Evolutionary conservation across 1,140 invertebrate genomes (phyloP).

Genomic region (Bombus consobrinus): DNA sequence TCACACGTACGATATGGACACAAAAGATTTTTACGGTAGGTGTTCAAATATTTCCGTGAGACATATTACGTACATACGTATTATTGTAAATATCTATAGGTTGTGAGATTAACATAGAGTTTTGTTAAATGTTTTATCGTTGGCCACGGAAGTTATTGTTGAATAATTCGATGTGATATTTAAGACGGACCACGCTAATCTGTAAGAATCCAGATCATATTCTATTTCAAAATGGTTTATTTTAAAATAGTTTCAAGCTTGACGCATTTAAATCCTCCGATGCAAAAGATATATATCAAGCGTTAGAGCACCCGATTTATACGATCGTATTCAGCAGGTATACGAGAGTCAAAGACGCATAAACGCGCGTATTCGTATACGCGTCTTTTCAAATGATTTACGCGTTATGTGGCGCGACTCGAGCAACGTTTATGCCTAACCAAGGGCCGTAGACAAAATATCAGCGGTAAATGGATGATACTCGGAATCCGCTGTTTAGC

Average conservation of each 20-base stretch:
- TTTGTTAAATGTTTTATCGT: neutral
- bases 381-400: constrained; percentile 63
- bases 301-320: neutral
- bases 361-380: constrained; percentile 35
- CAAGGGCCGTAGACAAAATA: constrained; percentile 74
- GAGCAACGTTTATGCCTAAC: constrained; percentile 53
- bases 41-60: no score
- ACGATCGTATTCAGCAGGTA: constrained; percentile 1
- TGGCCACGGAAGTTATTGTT: no score
- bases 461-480: constrained; percentile 68
- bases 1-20: no score
- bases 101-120: no score
- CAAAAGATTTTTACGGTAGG: no score
- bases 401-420: constrained; percentile 54
- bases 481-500: constrained; percentile 67
- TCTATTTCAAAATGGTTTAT: neutral
- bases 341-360: neutral
- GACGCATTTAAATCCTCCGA: neutral
- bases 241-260: neutral
- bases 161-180: neutral
- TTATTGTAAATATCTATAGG: neutral
- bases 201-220: neutral
- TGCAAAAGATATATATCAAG: neutral
- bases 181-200: no score
- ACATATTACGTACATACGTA: no score